phyloP scores from a whole-genome alignment of 2,113 vertebrate genomes.

The Pseudopipra pipra region DNA sequence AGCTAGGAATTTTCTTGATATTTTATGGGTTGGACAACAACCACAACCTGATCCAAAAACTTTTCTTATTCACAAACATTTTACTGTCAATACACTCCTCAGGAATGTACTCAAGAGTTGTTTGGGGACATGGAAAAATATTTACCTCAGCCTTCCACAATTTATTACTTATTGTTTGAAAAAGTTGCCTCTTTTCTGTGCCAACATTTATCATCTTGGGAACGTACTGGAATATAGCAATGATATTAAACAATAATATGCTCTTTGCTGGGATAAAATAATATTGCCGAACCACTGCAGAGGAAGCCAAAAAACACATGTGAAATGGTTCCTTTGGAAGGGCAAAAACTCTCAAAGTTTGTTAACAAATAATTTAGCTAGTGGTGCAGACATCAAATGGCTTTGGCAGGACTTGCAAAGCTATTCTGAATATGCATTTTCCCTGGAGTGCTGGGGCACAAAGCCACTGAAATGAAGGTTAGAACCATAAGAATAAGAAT shows the following conservation, averaged over 20 bases:
- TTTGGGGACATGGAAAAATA: conserved; percentile 69
- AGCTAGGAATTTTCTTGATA: conserved; percentile 39
- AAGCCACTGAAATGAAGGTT: conserved; percentile 23
- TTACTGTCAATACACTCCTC: conserved; percentile 51
- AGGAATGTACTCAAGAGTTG: conserved; percentile 63
- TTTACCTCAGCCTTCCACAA: conserved; percentile 67
- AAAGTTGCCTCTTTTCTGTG: conserved; percentile 59
- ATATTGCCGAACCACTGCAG: conserved; percentile 47
- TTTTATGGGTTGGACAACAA: conserved; percentile 47
- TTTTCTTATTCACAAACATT: conserved; percentile 63
- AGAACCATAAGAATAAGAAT: conserved; percentile 1
- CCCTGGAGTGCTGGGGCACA: background rate
- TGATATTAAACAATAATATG: conserved; percentile 62
- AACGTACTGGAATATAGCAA: conserved; percentile 57
- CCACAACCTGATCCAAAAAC: conserved; percentile 52
- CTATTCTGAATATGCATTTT: conserved; percentile 18
- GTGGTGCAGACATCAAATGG: conserved; percentile 35
- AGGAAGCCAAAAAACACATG: conserved; percentile 58
- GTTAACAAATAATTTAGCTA: conserved; percentile 54
- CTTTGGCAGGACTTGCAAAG: background rate
- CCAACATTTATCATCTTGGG: conserved; percentile 68
- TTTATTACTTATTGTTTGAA: conserved; percentile 73
- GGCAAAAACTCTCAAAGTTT: conserved; percentile 47
- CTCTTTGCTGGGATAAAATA: conserved; percentile 61
- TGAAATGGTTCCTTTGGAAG: conserved; percentile 57